Evolutionary conservation across 1,140 invertebrate species (phyloP), one percentile per base, ranked within the genome.

Genomic region (Chironomus striatipennis): DNA sequence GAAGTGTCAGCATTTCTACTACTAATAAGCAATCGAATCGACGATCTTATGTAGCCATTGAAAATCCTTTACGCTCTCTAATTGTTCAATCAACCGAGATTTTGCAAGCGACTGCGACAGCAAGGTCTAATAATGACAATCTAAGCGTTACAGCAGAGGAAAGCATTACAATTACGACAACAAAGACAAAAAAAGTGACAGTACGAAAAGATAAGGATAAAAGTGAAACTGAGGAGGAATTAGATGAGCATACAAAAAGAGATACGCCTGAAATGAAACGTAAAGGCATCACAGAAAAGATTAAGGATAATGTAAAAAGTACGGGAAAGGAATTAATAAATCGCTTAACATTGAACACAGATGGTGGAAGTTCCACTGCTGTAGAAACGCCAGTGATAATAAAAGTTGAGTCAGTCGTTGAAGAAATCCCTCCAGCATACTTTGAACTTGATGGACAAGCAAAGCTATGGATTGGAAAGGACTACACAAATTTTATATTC

Each of bases 401-500:
- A 76, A 77, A 79, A 78, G 7, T 83, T 83, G 0, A 82, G 84
- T 77, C 81, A 84, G 73, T 24, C 21, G 73, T 73, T 5, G 73
- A 76, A 2, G 76, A 76, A 57, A 76, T 76, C 67, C 76, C 76
- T 18, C 75, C 75, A 15, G 75, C 76, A 81, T 75, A 77, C 81
- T 74, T 76, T 79, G 73, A 78, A 77, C 82, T 85, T 18, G 80
- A 88, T 77, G 88, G 88, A 1, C 88, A 89, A 72, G 86, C 91
- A 0, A 98, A 98, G 82, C 84, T 96, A n/a, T 99, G 97, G 97
- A 89, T 97, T 65, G 97, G 97, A 43, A 98, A 99, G 83, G 97
- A 99, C 83, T 99, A 99, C 80, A 91, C 90, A 6, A 99, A 99
- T 84, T 98, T 98, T 81, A 98, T 99, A 77, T 91, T 96, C n/a